Percentiles rank a stretch among this genome's conserved stretches.
phyloP scores from a whole-genome alignment of 2,797 vertebrate genomes.

The Bradypus variegatus region DNA sequence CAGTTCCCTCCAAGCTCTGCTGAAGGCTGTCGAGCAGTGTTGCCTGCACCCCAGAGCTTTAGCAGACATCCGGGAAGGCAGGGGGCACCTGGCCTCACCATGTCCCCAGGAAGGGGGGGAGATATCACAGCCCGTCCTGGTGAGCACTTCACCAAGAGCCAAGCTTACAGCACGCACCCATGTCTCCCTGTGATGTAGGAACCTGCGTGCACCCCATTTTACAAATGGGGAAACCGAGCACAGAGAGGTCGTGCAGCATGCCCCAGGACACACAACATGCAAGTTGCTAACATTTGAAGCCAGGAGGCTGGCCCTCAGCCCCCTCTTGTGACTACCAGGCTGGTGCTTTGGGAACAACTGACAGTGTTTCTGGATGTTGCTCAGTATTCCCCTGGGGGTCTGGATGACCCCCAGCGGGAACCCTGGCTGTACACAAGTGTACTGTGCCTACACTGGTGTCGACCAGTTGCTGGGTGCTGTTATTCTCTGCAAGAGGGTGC shows the following conservation, averaged over 20 bases:
- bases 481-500: background rate
- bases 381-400: background rate
- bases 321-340: background rate
- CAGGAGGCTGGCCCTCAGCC: rapidly evolving
- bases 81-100: background rate
- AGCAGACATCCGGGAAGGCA: rapidly evolving
- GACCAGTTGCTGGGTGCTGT: no score
- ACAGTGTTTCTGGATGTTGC: background rate
- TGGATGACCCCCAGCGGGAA: rapidly evolving
- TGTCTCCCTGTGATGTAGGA: no score
- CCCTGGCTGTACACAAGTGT: rapidly evolving
- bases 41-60: background rate
- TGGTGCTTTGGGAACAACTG: rapidly evolving
- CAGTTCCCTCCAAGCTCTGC: constrained; percentile 61
- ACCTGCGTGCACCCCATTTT: rapidly evolving
- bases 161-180: rapidly evolving
- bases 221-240: background rate
- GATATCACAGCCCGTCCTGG: rapidly evolving
- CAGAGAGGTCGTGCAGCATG: rapidly evolving
- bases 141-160: rapidly evolving
- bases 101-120: rapidly evolving
- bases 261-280: rapidly evolving
- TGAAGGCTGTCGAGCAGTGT: constrained; percentile 9
- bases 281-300: background rate
- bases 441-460: rapidly evolving